Conservation (phyloP, 2,797 vertebrate species). For the Thaleichthys pacificus region DNA sequence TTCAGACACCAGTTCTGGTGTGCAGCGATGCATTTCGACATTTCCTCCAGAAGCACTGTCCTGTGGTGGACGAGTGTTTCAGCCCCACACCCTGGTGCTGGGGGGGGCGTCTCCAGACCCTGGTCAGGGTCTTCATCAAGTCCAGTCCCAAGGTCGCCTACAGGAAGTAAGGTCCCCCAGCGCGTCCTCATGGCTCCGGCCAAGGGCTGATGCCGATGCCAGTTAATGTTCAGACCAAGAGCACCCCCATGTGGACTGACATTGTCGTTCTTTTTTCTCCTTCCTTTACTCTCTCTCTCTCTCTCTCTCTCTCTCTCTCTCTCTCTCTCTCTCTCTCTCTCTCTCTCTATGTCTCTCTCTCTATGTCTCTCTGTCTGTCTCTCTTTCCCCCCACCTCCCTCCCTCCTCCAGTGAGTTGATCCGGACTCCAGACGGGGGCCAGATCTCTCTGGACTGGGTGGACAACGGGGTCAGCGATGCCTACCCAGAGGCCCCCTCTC, state of each 20-base stretch:
- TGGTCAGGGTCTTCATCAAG: conserved; percentile 72
- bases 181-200: background rate
- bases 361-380: background rate
- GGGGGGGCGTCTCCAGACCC: conserved; percentile 81
- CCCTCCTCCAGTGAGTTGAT: conserved; percentile 74
- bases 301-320: background rate
- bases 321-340: background rate
- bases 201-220: background rate
- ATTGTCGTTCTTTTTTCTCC: background rate
- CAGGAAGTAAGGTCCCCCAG: conserved; percentile 71
- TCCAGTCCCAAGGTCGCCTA: conserved; percentile 71
- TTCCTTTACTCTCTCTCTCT: background rate
- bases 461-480: conserved; percentile 54
- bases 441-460: conserved; percentile 83
- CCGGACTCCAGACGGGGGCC: conserved; percentile 77
- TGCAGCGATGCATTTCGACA: conserved; percentile 66
- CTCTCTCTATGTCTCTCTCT: background rate
- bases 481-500: conserved; percentile 63
- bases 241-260: no score
- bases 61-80: conserved; percentile 73
- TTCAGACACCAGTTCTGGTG: conserved; percentile 75
- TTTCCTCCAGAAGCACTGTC: conserved; percentile 77
- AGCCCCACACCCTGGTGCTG: conserved; percentile 83
- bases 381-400: background rate
- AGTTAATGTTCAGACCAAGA: background rate